Evolutionary conservation across 2,113 vertebrate species (phyloP).

Genomic region (Phasianus colchicus): DNA sequence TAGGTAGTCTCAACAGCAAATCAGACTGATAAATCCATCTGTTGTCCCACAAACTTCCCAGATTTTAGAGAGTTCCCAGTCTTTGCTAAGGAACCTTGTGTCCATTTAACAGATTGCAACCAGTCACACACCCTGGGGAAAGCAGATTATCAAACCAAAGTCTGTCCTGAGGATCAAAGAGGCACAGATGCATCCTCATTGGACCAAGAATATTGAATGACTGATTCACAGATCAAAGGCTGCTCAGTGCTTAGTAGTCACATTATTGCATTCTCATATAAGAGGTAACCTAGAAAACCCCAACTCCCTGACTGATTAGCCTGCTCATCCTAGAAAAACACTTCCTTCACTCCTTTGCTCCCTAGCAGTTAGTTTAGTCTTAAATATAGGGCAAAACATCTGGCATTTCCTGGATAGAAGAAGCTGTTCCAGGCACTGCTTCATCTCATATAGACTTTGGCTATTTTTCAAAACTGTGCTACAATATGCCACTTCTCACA

Average conservation of each 20-base stretch:
- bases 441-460: not conserved
- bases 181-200: not conserved
- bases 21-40: not conserved
- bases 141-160: not conserved
- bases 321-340: conserved; percentile 26
- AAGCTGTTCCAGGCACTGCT: not conserved
- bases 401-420: not conserved
- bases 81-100: not conserved
- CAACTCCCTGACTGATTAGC: not conserved
- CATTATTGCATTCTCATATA: not conserved
- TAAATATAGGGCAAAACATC: not conserved
- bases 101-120: not conserved
- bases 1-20: not conserved
- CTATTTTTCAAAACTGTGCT: not conserved
- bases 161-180: conserved; percentile 30
- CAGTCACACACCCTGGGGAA: not conserved
- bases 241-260: not conserved
- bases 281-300: conserved; percentile 58
- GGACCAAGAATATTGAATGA: not conserved
- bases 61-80: not conserved
- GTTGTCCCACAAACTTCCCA: not conserved
- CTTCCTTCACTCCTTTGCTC: not conserved
- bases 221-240: conserved; percentile 54
- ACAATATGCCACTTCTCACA: not conserved
- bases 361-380: not conserved